Percentiles rank a stretch among this genome's conserved stretches.
These are phyloP conservation scores for Cryptocephalus moraei DNA, from an alignment of 2,888 invertebrate genomes.

Conservation along the genomic window DNA sequence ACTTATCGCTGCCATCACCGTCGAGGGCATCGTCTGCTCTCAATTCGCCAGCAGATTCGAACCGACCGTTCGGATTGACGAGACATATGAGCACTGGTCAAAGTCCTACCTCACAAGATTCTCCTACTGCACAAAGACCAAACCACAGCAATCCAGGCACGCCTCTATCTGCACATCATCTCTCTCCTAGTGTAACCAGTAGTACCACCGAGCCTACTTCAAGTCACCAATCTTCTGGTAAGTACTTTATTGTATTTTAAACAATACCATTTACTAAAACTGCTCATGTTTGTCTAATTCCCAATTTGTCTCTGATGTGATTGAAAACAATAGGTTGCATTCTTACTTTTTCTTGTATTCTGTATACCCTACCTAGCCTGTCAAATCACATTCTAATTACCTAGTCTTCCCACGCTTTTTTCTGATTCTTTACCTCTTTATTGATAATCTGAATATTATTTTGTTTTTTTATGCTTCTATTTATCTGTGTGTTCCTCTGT, in stretches of 20 bases:
- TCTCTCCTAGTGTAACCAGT: conserved; percentile 47
- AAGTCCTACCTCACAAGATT: conserved; percentile 52
- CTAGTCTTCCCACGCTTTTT: too few species aligned
- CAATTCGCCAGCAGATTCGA: conserved; percentile 59
- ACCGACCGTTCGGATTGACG: conserved; percentile 41
- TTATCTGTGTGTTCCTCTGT: too few species aligned
- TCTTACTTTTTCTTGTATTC: too few species aligned
- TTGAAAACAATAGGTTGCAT: too few species aligned
- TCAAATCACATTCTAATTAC: too few species aligned
- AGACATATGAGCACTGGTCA: conserved; percentile 48
- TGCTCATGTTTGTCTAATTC: too few species aligned
- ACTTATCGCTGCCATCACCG: conserved; percentile 64
- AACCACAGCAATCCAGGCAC: conserved; percentile 65
- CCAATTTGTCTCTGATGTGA: too few species aligned
- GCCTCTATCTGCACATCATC: conserved; percentile 50
- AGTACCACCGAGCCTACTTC: conserved; percentile 34
- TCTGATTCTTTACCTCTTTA: too few species aligned
- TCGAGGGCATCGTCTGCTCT: conserved; percentile 52
- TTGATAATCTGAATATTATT: too few species aligned
- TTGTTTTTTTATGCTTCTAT: too few species aligned
- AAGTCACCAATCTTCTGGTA: conserved; percentile 36
- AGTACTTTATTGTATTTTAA: conserved; percentile 8
- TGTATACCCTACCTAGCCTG: too few species aligned
- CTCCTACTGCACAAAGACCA: conserved; percentile 42
- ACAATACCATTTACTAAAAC: too few species aligned